Conservation (phyloP, 2,888 invertebrate species). For the Drosophila fungiperda region DNA sequence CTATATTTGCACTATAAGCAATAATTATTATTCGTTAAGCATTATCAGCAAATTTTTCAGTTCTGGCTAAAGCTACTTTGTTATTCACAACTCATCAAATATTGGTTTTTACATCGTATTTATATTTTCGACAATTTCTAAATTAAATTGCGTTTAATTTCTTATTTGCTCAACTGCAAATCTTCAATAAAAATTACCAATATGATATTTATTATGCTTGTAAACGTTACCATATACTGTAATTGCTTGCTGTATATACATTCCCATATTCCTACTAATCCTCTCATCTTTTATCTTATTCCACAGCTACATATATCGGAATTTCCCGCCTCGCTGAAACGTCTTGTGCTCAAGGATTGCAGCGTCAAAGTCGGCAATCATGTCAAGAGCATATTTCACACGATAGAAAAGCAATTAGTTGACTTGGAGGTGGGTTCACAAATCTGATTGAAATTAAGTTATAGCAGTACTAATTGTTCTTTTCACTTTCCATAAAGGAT, state of each 20-base stretch:
- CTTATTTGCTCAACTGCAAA: background rate
- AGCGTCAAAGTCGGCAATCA: conserved; percentile 76
- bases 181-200: background rate
- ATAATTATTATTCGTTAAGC: background rate
- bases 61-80: background rate
- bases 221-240: background rate
- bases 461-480: background rate
- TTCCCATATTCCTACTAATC: background rate
- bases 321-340: conserved; percentile 88
- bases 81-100: background rate
- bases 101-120: background rate
- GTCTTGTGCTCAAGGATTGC: conserved; percentile 85
- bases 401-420: conserved; percentile 81
- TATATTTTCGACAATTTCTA: background rate
- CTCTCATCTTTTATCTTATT: background rate
- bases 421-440: conserved; percentile 71
- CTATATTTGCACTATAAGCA: background rate
- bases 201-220: background rate
- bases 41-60: background rate
- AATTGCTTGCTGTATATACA: too few species aligned
- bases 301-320: conserved; percentile 87
- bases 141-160: background rate
- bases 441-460: background rate
- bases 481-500: conserved; percentile 85
- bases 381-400: conserved; percentile 82